Evolutionary conservation across 2,113 vertebrate genomes (phyloP).

Genomic region (Channa argus): DNA sequence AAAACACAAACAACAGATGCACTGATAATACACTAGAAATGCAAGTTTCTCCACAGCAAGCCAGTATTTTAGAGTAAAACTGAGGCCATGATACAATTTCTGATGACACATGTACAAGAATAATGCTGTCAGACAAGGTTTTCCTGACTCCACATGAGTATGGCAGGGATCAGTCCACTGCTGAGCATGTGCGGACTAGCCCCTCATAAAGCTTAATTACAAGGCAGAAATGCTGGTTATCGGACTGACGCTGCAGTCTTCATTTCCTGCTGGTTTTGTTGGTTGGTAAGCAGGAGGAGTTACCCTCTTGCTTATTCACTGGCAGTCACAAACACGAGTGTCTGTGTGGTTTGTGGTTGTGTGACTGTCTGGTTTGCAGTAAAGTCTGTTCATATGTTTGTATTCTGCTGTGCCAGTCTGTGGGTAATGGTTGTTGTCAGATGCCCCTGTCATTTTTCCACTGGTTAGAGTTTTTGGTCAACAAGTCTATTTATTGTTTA

Average conservation of each 20-base stretch:
- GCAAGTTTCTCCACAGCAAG: neutral
- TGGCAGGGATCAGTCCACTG: neutral
- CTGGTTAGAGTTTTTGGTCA: conserved; percentile 32
- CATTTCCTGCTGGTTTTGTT: conserved; percentile 61
- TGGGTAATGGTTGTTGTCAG: conserved; percentile 9
- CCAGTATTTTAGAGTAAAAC: neutral
- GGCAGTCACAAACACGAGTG: conserved; percentile 17
- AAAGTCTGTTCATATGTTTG: conserved; percentile 21
- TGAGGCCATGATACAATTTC: neutral
- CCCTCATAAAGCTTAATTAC: conserved; percentile 54
- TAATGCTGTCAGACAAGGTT: conserved; percentile 3
- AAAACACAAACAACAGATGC: conserved; percentile 15
- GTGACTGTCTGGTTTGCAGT: conserved; percentile 31
- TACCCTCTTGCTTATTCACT: conserved; percentile 28
- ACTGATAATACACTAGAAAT: conserved; percentile 21
- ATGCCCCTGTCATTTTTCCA: conserved; percentile 32
- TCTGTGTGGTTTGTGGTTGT: neutral
- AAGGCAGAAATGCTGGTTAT: conserved; percentile 18
- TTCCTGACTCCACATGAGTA: neutral
- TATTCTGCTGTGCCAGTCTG: conserved; percentile 4
- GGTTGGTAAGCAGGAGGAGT: conserved; percentile 39
- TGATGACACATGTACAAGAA: neutral
- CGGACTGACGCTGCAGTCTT: conserved; percentile 36
- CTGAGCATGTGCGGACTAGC: conserved; percentile 17
- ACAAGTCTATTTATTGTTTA: conserved; percentile 15